Base-by-base conservation (phyloP, 2,113 vertebrate genomes). In the Zosterops pallidus region DNA sequence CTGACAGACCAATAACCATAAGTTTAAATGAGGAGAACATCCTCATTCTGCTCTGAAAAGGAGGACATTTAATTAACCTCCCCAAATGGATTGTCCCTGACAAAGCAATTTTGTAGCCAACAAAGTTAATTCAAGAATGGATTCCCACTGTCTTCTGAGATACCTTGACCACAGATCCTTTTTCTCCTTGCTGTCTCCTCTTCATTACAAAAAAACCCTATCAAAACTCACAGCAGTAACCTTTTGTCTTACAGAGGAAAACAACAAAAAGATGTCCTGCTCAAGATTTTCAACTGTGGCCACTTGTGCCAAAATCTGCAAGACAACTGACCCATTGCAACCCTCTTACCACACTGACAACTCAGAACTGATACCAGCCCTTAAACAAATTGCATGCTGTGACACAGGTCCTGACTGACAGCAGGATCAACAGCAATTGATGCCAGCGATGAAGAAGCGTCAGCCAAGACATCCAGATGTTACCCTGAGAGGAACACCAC, bases 61-160 rank as follows among this genome's bases (percentile, higher is more conserved):
- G 55, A 46, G 10, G 37, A 49, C 88, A 90, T 83, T 87, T 94
- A 97, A 97, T 96, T 95, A 96, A 97, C 86, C 86, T 97, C 76
- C 80, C 67, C 70, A 84, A 29, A 49, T 86, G 64, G 47, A 56
- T 96, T 95, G 81, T 95, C 47, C 70, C 93, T 96, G 95, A 95
- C 88, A 92, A 90, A 89, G 78, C 84, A 94, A 59, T 94, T 96
- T 77, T 59, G 70, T 94, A 97, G 93, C 82, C 86, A 92, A 81
- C 8, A 15, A 81, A 95, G 85, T 94, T 95, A 92, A 91, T 89
- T 92, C 89, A 89, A 88, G 50, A 92, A 92, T 71, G 92, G 65
- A 96, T 87, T 92, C 70, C 63, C 64, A 79, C 41, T 86, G 50
- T 87, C 92, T 92, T 86, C 78, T 13, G 24, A 86, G 78, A 94